phyloP scores from a whole-genome alignment of 2,113 vertebrate species.

The Leucoraja erinaceus region DNA sequence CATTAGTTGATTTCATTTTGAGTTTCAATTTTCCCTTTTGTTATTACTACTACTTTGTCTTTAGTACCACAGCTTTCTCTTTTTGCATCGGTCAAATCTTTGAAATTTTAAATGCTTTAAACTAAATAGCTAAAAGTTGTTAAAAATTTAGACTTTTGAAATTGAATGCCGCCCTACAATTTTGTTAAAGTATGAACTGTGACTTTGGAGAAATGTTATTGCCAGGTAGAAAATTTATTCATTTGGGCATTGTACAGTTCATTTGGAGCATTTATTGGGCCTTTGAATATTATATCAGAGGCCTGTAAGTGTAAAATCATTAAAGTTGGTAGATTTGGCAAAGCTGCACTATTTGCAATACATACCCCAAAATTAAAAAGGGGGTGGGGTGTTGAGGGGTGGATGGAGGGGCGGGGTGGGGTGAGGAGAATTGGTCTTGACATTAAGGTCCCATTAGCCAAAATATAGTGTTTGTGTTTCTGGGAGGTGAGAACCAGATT shows the following conservation, averaged over 20 bases:
- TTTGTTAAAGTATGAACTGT: background rate
- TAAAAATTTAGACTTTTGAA: background rate
- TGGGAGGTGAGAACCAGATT: slow-evolving; percentile 8
- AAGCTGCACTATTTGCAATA: background rate
- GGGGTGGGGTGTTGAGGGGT: too few species aligned
- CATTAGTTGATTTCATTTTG: background rate
- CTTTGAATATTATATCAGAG: background rate
- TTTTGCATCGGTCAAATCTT: background rate
- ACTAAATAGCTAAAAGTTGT: background rate
- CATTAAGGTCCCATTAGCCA: background rate
- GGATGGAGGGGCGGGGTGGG: too few species aligned
- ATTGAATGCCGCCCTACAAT: background rate
- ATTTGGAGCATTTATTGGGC: background rate
- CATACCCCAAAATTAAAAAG: background rate
- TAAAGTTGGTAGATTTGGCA: background rate
- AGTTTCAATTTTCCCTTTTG: background rate
- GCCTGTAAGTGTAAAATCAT: background rate
- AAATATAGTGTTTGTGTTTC: background rate
- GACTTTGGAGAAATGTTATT: background rate
- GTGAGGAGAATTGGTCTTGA: background rate
- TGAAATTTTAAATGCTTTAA: background rate
- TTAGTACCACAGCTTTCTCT: background rate
- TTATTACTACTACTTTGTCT: background rate
- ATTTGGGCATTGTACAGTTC: background rate
- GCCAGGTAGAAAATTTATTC: background rate